A percentile compares a stretch with the other conserved stretches of the same genome.
These are phyloP conservation scores for Mythimna impura DNA, from an alignment of 2,888 invertebrate genomes.

Conservation along the genomic window DNA sequence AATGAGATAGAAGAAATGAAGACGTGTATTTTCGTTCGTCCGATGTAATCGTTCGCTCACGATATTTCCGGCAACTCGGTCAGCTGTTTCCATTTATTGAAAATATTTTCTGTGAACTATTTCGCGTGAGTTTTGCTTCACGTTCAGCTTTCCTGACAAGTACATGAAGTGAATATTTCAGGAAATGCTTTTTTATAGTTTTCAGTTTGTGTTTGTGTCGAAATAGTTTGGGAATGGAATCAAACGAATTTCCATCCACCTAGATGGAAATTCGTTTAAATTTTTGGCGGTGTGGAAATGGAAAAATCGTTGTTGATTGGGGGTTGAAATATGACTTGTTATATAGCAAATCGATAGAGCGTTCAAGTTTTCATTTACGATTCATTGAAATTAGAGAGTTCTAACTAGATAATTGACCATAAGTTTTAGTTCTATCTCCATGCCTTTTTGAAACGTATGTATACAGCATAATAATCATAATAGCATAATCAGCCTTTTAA, in stretches of 20 bases:
- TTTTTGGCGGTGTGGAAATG: not conserved
- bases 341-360: not conserved
- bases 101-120: conserved; percentile 62
- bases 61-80: conserved; percentile 61
- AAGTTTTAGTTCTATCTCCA: not conserved
- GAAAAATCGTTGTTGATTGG: not conserved
- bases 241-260: too few relatives aligned
- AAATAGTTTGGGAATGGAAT: conserved; percentile 5
- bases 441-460: not conserved
- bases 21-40: conserved; percentile 35
- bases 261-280: not conserved
- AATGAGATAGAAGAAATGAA: conserved; percentile 25
- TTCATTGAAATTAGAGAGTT: not conserved
- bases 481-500: too few relatives aligned
- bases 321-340: not conserved
- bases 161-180: conserved; percentile 36
- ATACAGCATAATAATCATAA: too few relatives aligned
- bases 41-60: conserved; percentile 43
- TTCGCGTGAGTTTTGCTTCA: conserved; percentile 39
- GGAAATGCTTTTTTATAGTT: conserved; percentile 16
- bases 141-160: conserved; percentile 41
- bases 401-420: not conserved
- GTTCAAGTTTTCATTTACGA: not conserved
- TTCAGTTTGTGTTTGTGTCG: not conserved
- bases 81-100: conserved; percentile 53